Evolutionary conservation across 2,797 vertebrate genomes (phyloP).

Genomic region (Parotocinclus haroldoi): DNA sequence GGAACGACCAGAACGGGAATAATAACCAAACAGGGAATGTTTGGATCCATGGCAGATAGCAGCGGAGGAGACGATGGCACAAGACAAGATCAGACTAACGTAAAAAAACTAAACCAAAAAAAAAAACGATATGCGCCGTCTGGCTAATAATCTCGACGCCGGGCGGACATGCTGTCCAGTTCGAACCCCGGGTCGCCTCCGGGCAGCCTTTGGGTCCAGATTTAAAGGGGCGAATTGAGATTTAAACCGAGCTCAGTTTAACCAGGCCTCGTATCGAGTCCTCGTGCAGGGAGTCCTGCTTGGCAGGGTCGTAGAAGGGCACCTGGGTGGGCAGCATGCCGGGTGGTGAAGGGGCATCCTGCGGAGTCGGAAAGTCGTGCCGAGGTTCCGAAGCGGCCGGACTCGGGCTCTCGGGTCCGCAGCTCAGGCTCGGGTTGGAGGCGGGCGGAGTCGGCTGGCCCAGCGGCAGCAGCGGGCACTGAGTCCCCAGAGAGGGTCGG

Average conservation of each 20-base stretch:
- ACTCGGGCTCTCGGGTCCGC: constrained; percentile 67
- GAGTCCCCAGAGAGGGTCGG: constrained; percentile 75
- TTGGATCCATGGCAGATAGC: no score
- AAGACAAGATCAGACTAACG: constrained; percentile 28
- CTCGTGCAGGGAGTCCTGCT: constrained; percentile 95
- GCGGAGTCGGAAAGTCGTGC: constrained; percentile 91
- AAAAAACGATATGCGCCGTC: no score
- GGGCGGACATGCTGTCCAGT: background rate
- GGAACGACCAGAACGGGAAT: background rate
- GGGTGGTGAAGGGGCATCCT: constrained; percentile 87
- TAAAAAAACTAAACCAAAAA: background rate
- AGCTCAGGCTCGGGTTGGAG: constrained; percentile 86
- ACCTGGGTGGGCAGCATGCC: constrained; percentile 79
- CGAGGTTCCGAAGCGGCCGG: constrained; percentile 61
- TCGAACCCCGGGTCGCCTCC: no score
- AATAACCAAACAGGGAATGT: constrained; percentile 13
- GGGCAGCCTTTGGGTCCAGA: no score
- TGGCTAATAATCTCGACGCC: no score
- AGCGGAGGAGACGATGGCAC: constrained; percentile 32
- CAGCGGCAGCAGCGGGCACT: constrained; percentile 80
- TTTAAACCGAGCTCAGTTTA: constrained; percentile 97
- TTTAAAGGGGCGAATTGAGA: constrained; percentile 6
- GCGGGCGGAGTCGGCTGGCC: constrained; percentile 90
- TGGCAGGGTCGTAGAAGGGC: constrained; percentile 85
- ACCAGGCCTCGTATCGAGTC: constrained; percentile 94